phyloP scores from a whole-genome alignment of 2,113 vertebrate genomes.

The Phalacrocorax pelagicus region DNA sequence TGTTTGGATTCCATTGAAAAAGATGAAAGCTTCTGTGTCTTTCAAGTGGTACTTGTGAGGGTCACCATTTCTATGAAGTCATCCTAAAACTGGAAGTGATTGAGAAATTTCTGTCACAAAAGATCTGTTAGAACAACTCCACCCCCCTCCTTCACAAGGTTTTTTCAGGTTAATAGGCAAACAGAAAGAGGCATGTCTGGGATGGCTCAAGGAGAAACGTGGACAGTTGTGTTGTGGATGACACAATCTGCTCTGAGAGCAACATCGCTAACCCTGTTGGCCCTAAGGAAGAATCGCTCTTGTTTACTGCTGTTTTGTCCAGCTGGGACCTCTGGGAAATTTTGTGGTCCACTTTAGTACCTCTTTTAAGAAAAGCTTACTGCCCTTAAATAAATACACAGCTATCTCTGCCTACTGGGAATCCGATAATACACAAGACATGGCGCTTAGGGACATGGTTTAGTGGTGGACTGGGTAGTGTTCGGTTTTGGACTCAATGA shows the following conservation, averaged over 20 bases:
- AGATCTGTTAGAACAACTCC: neutral
- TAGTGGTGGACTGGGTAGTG: too few species aligned
- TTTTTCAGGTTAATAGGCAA: neutral
- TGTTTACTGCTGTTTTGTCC: neutral
- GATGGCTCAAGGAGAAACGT: neutral
- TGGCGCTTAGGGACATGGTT: too few species aligned
- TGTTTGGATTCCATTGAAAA: slow-evolving; percentile 52
- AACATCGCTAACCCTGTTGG: neutral
- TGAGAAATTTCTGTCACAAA: slow-evolving; percentile 15
- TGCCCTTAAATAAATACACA: slow-evolving; percentile 4
- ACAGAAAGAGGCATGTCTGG: neutral
- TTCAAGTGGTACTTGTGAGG: slow-evolving; percentile 44
- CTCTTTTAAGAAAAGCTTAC: neutral
- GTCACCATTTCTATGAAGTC: slow-evolving; percentile 58
- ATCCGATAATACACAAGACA: neutral
- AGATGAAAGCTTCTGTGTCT: slow-evolving; percentile 49
- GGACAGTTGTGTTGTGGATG: neutral
- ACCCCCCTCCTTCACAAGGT: neutral
- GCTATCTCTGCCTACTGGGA: neutral
- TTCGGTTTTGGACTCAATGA: too few species aligned
- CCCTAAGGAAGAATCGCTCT: neutral
- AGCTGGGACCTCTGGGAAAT: slow-evolving; percentile 4
- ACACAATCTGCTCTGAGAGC: neutral
- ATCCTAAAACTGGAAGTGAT: slow-evolving; percentile 53
- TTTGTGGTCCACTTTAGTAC: slow-evolving; percentile 9